Conservation (phyloP, 2,113 vertebrate genomes). For the Pelobates fuscus region DNA sequence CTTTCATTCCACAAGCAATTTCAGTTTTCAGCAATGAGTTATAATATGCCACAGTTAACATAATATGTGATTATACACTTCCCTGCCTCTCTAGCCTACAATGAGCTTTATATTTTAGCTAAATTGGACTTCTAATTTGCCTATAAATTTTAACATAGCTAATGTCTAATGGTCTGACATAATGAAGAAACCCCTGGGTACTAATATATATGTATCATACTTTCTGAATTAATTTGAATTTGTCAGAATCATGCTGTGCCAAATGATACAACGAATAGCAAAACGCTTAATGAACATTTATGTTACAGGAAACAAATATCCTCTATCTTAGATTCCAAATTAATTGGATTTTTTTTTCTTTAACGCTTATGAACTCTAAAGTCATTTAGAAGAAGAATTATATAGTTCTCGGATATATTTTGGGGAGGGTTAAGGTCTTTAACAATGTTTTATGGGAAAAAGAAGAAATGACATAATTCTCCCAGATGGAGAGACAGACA, state of each 20-base stretch:
- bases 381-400: constrained; percentile 25
- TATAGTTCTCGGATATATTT: not conserved
- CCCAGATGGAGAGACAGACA: too few relatives aligned
- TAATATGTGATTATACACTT: constrained; percentile 43
- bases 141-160: constrained; percentile 36
- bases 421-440: too few relatives aligned
- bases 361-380: constrained; percentile 37
- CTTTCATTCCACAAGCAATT: constrained; percentile 7
- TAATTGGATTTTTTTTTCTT: constrained; percentile 30
- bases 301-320: constrained; percentile 35
- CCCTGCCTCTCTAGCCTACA: constrained; percentile 13
- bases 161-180: constrained; percentile 34
- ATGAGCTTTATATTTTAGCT: constrained; percentile 30
- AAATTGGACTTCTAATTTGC: constrained; percentile 44
- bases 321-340: constrained; percentile 31
- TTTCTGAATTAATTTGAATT: constrained; percentile 34
- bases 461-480: too few relatives aligned
- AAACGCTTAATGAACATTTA: constrained; percentile 28
- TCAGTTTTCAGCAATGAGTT: constrained; percentile 14
- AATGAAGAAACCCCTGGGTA: constrained; percentile 41
- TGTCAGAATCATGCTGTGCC: constrained; percentile 44
- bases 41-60: constrained; percentile 20
- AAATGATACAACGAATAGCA: constrained; percentile 40
- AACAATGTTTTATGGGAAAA: too few relatives aligned
- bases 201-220: constrained; percentile 41